Evolutionary conservation across 2,797 vertebrate species (phyloP).

Genomic region (Mormyrops boulengeri): DNA sequence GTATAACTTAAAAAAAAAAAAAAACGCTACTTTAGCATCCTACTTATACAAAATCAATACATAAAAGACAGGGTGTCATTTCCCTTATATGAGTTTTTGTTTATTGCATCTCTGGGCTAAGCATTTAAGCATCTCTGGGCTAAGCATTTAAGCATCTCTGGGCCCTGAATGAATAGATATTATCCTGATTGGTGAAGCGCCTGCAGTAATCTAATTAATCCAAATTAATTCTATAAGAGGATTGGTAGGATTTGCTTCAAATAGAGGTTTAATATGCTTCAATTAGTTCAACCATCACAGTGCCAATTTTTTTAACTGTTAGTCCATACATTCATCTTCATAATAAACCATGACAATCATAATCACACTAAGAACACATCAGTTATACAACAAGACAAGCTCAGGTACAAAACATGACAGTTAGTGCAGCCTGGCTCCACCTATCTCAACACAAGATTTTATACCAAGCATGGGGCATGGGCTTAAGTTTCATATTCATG

Average conservation of each 20-base stretch:
- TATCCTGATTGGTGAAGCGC: not conserved
- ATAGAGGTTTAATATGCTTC: not conserved
- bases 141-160: too few relatives aligned
- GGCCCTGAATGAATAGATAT: not conserved
- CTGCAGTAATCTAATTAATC: not conserved
- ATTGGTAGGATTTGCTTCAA: not conserved
- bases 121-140: not conserved
- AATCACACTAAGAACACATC: not conserved
- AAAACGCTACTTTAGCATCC: not conserved
- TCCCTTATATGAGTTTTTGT: not conserved
- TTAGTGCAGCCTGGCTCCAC: not conserved
- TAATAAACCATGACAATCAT: not conserved
- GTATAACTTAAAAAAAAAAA: not conserved
- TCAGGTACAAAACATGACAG: not conserved
- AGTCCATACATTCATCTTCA: not conserved
- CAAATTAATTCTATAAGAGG: constrained; percentile 10
- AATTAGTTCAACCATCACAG: not conserved
- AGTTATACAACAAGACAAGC: not conserved
- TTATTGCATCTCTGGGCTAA: not conserved
- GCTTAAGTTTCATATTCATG: not conserved
- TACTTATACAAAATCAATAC: not conserved
- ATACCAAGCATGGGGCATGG: not conserved
- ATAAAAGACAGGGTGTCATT: not conserved
- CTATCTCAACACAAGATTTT: not conserved
- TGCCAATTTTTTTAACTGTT: not conserved